Conservation (phyloP, 2,888 invertebrate genomes). For the Osmoderma eremita region DNA sequence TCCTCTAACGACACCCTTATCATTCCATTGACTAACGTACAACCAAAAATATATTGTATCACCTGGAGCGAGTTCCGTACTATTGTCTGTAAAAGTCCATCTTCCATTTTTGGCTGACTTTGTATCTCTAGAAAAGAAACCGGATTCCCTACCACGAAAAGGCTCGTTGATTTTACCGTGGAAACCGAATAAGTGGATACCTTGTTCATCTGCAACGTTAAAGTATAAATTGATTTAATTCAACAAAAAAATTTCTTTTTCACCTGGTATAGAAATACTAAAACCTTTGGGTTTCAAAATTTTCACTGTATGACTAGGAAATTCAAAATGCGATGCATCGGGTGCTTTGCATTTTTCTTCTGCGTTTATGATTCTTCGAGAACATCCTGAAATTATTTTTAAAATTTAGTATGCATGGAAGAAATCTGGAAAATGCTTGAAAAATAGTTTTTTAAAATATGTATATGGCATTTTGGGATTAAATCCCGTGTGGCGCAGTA, state of each 20-base stretch:
- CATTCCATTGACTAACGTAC: slow-evolving; percentile 75
- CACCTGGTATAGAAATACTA: slow-evolving; percentile 72
- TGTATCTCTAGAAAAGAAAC: slow-evolving; percentile 73
- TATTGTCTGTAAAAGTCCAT: slow-evolving; percentile 74
- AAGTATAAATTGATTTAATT: no score
- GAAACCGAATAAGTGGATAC: slow-evolving; percentile 78
- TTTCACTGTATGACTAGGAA: slow-evolving; percentile 69
- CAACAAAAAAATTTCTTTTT: background rate
- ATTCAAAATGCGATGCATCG: slow-evolving; percentile 46
- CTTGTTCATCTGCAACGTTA: slow-evolving; percentile 66
- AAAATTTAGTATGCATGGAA: background rate
- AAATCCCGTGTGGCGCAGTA: no score
- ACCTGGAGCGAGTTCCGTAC: slow-evolving; percentile 69
- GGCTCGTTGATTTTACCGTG: slow-evolving; percentile 80
- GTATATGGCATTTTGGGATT: no score
- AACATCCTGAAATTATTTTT: slow-evolving; percentile 16
- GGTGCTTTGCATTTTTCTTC: slow-evolving; percentile 2
- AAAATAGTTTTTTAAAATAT: no score
- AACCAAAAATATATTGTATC: slow-evolving; percentile 82
- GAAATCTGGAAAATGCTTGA: background rate
- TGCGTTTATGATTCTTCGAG: background rate
- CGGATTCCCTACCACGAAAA: slow-evolving; percentile 76
- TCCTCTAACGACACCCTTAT: slow-evolving; percentile 65
- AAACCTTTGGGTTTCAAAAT: slow-evolving; percentile 71
- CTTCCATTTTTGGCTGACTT: slow-evolving; percentile 69